phyloP scores from a whole-genome alignment of 2,888 invertebrate genomes.

The Scaptomyza caliginosa region DNA sequence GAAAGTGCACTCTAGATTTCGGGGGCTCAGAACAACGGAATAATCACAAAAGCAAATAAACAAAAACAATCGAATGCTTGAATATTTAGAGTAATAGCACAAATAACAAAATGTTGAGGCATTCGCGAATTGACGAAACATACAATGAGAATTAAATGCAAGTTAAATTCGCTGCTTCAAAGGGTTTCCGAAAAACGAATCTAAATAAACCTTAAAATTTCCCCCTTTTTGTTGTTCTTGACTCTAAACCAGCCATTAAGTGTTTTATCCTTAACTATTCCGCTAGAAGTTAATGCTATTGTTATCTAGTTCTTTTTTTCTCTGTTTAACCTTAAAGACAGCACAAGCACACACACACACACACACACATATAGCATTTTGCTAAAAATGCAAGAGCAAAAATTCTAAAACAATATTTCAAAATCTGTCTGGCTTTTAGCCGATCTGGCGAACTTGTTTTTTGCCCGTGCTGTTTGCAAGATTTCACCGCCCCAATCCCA shows the following conservation, averaged over 20 bases:
- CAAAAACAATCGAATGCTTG: slow-evolving; percentile 31
- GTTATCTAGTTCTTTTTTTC: slow-evolving; percentile 53
- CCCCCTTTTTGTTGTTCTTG: not conserved
- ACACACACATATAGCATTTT: slow-evolving; percentile 38
- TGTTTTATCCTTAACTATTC: not conserved
- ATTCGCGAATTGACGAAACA: slow-evolving; percentile 24
- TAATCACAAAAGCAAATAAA: slow-evolving; percentile 50
- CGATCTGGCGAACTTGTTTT: slow-evolving; percentile 79
- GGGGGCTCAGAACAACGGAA: slow-evolving; percentile 5
- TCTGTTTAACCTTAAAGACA: slow-evolving; percentile 66
- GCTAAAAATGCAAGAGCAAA: slow-evolving; percentile 74
- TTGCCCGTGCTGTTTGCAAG: slow-evolving; percentile 55
- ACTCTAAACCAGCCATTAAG: slow-evolving; percentile 5
- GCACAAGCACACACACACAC: slow-evolving; percentile 6
- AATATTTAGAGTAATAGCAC: slow-evolving; percentile 23
- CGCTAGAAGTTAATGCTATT: not conserved
- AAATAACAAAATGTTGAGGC: slow-evolving; percentile 69
- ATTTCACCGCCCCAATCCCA: slow-evolving; percentile 5
- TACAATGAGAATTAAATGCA: not conserved
- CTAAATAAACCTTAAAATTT: not conserved
- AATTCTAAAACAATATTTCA: slow-evolving; percentile 80
- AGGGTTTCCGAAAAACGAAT: too few relatives aligned
- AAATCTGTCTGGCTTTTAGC: slow-evolving; percentile 80
- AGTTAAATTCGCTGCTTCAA: too few relatives aligned
- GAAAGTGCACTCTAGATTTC: slow-evolving; percentile 9